Conservation (phyloP, 1,140 invertebrate genomes). For the Zaprionus capensis region DNA sequence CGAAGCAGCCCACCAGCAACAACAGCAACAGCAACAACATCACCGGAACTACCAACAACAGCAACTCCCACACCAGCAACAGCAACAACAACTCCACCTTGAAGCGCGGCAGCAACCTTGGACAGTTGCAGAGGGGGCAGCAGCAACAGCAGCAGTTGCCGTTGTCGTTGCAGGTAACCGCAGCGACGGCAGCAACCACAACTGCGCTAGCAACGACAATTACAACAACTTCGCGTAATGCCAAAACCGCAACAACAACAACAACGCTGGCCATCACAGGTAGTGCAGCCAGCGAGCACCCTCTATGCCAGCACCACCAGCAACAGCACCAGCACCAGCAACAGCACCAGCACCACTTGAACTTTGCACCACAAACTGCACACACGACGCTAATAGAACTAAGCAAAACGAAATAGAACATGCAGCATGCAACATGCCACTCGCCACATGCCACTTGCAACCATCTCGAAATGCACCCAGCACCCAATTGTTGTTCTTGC, state of each 20-base stretch:
- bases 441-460: constrained; percentile 16
- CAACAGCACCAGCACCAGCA: constrained; percentile 6
- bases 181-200: constrained; percentile 71
- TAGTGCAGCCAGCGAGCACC: constrained; percentile 34
- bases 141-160: constrained; percentile 11
- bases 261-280: constrained; percentile 80
- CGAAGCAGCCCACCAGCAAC: constrained; percentile 71
- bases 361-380: constrained; percentile 63
- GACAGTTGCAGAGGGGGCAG: constrained; percentile 9
- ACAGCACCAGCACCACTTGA: constrained; percentile 40
- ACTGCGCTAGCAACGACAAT: constrained; percentile 78
- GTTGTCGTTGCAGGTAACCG: constrained; percentile 57
- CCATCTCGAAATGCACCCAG: constrained; percentile 31
- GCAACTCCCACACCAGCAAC: constrained; percentile 37
- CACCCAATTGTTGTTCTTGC: constrained; percentile 27
- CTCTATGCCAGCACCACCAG: neutral
- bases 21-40: constrained; percentile 43
- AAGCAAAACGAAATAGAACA: constrained; percentile 13
- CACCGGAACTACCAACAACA: constrained; percentile 24
- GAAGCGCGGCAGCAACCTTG: constrained; percentile 40
- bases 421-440: constrained; percentile 23
- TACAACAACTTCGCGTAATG: constrained; percentile 79
- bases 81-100: constrained; percentile 51
- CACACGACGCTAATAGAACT: constrained; percentile 41
- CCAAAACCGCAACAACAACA: constrained; percentile 78